Base-by-base conservation (phyloP, 2,797 vertebrate genomes). In the Mormyrus hasselquistii region DNA sequence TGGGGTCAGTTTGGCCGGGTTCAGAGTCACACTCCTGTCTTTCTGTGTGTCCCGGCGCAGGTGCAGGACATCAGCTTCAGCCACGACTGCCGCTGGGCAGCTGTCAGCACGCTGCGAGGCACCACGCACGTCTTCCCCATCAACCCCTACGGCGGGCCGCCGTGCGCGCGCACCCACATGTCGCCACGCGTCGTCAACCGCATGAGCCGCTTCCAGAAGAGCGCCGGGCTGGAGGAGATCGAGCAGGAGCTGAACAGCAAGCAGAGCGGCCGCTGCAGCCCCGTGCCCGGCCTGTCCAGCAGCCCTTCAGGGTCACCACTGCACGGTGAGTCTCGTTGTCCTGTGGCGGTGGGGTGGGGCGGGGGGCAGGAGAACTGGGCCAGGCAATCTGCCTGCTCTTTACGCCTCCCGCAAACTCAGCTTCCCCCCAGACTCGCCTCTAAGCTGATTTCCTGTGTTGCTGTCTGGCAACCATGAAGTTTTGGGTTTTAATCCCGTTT, bases 11-110 rank as follows among this genome's bases (percentile, higher is more conserved):
- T 16, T 16, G 12, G 0, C 14, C 14, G 3, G 52, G 52, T 19
- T 55, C 6, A 16, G 38, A 1, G 7, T 82, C 7, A 1, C 41
- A 9, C 19, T 6, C 16, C 14, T 73, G 8, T 38, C 9, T 34
- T 14, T 73, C 14, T 3, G 9, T 38, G 14, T 14, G 9, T 29
- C 69, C 34, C 34, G 69, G 6, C 38, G 14, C 92, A 99, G 99
- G 99, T 99, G 0, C 99, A 99, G 92, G 99, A 99, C 89, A 99
- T 99, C 94, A 98, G 97, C 92, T 99, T 99, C 94, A 99, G 98
- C 95, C 97, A 97, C 52, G 99, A 99, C 94, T 98, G 98, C 91
- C 97, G 98, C 84, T 99, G 99, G 99, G 98, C 98, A 29, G 98
- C 98, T 91, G 95, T 99, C 92, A 99, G 98, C 94, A 99, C 98